A percentile compares a stretch with the other conserved stretches of the same genome.
Conservation (phyloP, 2,797 vertebrate genomes). For the Onychomys leucogaster region DNA sequence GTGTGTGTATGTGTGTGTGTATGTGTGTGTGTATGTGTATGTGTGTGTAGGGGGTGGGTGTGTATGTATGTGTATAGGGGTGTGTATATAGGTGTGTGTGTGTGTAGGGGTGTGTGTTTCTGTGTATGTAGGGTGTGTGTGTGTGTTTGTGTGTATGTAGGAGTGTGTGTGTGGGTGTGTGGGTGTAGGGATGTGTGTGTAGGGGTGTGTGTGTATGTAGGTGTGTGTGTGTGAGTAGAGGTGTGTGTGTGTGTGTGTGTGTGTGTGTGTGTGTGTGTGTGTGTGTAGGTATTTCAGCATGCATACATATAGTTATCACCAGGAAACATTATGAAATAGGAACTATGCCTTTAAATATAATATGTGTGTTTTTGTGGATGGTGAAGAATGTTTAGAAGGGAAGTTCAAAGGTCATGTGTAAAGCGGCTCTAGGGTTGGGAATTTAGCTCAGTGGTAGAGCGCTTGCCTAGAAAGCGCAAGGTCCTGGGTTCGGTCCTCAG, state of each 20-base stretch:
- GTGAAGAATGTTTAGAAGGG: conserved; percentile 36
- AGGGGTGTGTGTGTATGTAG: not conserved
- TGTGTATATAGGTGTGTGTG: too few species aligned
- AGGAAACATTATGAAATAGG: not conserved
- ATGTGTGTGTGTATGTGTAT: too few species aligned
- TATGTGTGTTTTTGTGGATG: not conserved
- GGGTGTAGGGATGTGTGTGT: not conserved
- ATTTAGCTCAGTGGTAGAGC: too few species aligned
- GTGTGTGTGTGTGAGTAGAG: not conserved
- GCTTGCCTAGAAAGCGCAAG: too few species aligned
- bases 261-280: not conserved
- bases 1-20: too few species aligned
- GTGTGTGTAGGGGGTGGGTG: too few species aligned
- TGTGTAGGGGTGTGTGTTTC: too few species aligned
- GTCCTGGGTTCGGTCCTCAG: too few species aligned
- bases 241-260: not conserved
- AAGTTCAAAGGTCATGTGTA: conserved; percentile 44
- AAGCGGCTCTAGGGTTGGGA: not conserved
- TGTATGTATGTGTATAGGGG: too few species aligned
- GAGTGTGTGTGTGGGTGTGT: not conserved
- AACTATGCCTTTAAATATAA: conserved; percentile 37
- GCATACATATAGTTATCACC: not conserved
- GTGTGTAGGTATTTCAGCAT: not conserved
- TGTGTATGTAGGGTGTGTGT: not conserved
- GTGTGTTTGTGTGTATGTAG: not conserved